Evolutionary conservation across 2,888 invertebrate species (phyloP), one percentile per base, ranked within the genome.

Genomic region (Oxystoma pomonae): DNA sequence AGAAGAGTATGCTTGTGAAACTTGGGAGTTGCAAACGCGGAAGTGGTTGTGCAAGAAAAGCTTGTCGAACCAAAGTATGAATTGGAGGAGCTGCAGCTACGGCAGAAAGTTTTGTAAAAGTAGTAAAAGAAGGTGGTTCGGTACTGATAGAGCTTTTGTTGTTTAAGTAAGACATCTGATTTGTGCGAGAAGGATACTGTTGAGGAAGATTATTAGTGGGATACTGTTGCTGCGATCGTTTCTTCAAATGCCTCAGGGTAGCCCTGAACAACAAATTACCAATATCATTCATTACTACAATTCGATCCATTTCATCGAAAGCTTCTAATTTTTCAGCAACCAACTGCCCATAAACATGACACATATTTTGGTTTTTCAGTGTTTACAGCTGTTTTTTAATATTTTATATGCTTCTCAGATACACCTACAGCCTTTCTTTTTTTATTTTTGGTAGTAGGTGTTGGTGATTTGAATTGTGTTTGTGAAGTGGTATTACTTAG

Each of bases 401-500:
- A 55, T 55, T 35, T 50, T 55, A 63, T 61, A 22, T 49, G 18
- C 58, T 49, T 53, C 60, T 60, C 35, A 55, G 59, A 59, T n/a
- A n/a, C n/a, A n/a, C n/a, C n/a, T n/a, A n/a, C n/a, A n/a, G n/a
- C n/a, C n/a, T n/a, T n/a, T n/a, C n/a, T n/a, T n/a, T n/a, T n/a
- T n/a, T n/a, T n/a, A n/a, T n/a, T n/a, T n/a, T n/a, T n/a, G n/a
- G n/a, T n/a, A n/a, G n/a, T n/a, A n/a, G n/a, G n/a, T n/a, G n/a
- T n/a, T n/a, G n/a, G n/a, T n/a, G n/a, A n/a, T n/a, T n/a, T n/a
- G n/a, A n/a, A n/a, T n/a, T n/a, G n/a, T n/a, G n/a, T n/a, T n/a
- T n/a, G n/a, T n/a, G n/a, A 59, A 63, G 63, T 63, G 50, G 55
- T 63, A 63, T 63, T 56, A 60, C 63, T 60, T 60, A 49, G 63